Evolutionary conservation across 2,888 invertebrate genomes (phyloP).

Genomic region (Clostera curtula): DNA sequence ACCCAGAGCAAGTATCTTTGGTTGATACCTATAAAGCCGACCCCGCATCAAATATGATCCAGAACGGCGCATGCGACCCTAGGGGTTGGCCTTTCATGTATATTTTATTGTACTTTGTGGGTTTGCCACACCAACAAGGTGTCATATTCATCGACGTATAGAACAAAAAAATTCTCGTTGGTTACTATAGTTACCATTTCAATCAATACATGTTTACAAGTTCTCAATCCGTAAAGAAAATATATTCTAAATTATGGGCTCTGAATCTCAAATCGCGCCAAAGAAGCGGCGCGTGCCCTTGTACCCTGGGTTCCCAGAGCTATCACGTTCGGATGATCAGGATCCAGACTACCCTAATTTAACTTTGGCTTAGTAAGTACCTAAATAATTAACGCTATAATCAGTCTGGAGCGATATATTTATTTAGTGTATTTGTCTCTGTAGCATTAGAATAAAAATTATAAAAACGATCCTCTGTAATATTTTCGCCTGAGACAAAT

Average conservation of each 20-base stretch:
- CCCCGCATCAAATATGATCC: too few species aligned
- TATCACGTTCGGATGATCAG: conserved; percentile 75
- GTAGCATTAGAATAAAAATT: background rate
- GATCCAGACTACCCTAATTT: conserved; percentile 77
- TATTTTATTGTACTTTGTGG: too few species aligned
- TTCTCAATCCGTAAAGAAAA: background rate
- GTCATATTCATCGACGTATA: too few species aligned
- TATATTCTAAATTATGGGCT: conserved; percentile 4
- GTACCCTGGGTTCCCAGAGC: conserved; percentile 68
- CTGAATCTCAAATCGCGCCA: conserved; percentile 1
- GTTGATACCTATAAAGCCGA: background rate
- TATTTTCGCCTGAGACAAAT: too few species aligned
- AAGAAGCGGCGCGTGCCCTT: conserved; percentile 44
- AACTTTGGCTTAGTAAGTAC: conserved; percentile 77
- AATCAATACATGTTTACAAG: conserved; percentile 4
- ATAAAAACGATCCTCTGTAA: too few species aligned
- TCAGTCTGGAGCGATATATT: too few species aligned
- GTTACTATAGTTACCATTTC: conserved; percentile 16
- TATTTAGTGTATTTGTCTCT: background rate
- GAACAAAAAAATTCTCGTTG: too few species aligned
- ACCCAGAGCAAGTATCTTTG: background rate
- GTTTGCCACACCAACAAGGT: too few species aligned
- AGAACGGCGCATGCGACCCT: too few species aligned
- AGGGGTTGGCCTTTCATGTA: too few species aligned
- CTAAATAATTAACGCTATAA: too few species aligned